Conservation (phyloP, 1,140 invertebrate genomes). For the Anadara kagoshimensis region DNA sequence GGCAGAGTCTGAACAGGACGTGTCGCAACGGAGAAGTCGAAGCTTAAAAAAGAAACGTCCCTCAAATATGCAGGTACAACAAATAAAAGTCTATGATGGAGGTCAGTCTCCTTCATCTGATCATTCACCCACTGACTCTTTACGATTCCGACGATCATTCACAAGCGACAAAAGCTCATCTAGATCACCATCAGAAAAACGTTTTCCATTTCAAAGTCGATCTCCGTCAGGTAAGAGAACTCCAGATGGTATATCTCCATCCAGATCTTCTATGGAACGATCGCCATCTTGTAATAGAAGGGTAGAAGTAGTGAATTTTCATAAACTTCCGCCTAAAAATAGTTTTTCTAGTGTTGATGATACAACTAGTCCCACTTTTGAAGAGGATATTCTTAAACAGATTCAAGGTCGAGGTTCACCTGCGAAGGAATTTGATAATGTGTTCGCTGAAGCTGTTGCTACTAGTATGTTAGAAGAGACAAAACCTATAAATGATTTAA, state of each 20-base stretch:
- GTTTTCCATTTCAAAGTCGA: constrained; percentile 5
- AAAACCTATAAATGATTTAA: too few relatives aligned
- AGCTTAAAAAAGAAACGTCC: constrained; percentile 47
- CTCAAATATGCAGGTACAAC: constrained; percentile 49
- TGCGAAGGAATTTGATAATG: background rate
- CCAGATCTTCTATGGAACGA: constrained; percentile 40
- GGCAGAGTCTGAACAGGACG: background rate
- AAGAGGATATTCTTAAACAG: constrained; percentile 65
- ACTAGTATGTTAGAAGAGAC: too few relatives aligned
- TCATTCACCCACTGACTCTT: constrained; percentile 10
- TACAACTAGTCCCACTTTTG: constrained; percentile 70
- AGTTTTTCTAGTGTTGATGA: constrained; percentile 75
- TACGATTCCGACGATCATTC: constrained; percentile 3
- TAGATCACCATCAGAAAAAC: constrained; percentile 26
- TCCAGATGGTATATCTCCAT: constrained; percentile 18
- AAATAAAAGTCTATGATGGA: constrained; percentile 52
- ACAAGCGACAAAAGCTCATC: background rate
- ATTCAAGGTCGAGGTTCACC: constrained; percentile 26
- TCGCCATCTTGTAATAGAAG: constrained; percentile 60
- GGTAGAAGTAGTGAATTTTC: constrained; percentile 70
- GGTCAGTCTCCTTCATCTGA: constrained; percentile 15
- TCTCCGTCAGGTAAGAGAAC: constrained; percentile 36
- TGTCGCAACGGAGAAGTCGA: constrained; percentile 31
- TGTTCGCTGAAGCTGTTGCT: too few relatives aligned
- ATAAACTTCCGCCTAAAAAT: constrained; percentile 72